phyloP scores from a whole-genome alignment of 2,888 invertebrate species.

The Hofmannophila pseudospretella region DNA sequence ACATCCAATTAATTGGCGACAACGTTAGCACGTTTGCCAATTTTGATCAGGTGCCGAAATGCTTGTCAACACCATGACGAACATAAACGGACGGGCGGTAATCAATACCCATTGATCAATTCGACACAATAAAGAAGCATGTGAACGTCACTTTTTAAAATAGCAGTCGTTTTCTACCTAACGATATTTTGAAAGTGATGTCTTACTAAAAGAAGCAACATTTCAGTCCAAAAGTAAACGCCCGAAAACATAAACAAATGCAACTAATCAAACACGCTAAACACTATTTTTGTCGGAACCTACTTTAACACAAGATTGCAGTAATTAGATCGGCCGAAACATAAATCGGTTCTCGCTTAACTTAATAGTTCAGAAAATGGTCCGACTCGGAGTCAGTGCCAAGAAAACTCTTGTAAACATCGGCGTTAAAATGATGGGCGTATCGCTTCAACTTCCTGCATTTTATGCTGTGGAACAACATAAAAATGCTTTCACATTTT shows the following conservation, averaged over 20 bases:
- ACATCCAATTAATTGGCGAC: not conserved
- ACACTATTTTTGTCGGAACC: conserved; percentile 43
- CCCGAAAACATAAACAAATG: conserved; percentile 43
- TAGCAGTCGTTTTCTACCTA: too few species aligned
- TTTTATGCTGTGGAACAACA: conserved; percentile 36
- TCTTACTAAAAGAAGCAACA: not conserved
- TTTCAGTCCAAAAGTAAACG: conserved; percentile 26
- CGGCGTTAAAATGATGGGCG: conserved; percentile 29
- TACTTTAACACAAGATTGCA: conserved; percentile 39
- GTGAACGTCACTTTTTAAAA: too few species aligned
- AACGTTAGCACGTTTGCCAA: not conserved
- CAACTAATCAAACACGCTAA: conserved; percentile 31
- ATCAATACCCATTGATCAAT: not conserved
- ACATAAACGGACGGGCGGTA: not conserved
- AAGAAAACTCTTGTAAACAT: conserved; percentile 54
- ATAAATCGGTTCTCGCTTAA: conserved; percentile 56
- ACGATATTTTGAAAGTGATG: too few species aligned
- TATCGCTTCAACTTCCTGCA: conserved; percentile 40
- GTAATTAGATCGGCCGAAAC: conserved; percentile 49
- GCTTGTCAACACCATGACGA: not conserved
- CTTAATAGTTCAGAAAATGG: conserved; percentile 36
- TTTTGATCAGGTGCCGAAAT: too few species aligned
- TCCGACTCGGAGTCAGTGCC: conserved; percentile 34
- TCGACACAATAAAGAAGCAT: too few species aligned
- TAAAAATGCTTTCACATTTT: conserved; percentile 45